phyloP scores from a whole-genome alignment of 2,888 invertebrate genomes.

The Sphaerophoria taeniata region DNA sequence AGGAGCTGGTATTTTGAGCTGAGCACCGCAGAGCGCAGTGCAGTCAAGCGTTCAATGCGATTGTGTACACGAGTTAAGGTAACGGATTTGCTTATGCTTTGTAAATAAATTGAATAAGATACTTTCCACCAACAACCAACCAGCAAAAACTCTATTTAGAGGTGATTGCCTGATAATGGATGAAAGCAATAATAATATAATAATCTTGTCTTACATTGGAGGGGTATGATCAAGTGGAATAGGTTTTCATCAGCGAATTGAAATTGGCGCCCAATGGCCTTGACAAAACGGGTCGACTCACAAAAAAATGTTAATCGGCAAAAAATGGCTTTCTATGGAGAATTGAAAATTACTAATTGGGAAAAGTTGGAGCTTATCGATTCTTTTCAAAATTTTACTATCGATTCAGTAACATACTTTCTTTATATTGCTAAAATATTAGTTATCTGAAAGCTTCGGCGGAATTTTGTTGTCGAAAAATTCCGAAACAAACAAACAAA shows the following conservation, averaged over 20 bases:
- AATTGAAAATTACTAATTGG: neutral
- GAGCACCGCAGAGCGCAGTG: too few relatives aligned
- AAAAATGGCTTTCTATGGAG: neutral
- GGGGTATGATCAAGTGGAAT: neutral
- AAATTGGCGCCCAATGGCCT: conserved; percentile 9
- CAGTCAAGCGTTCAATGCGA: conserved; percentile 54
- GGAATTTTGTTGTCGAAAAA: too few relatives aligned
- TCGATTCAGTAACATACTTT: too few relatives aligned
- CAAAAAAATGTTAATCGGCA: neutral
- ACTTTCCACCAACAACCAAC: conserved; percentile 43
- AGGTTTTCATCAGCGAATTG: neutral
- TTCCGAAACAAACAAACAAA: too few relatives aligned
- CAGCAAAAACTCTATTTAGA: conserved; percentile 1
- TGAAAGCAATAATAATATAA: conserved; percentile 14
- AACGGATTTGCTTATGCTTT: conserved; percentile 14
- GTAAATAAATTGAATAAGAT: conserved; percentile 46
- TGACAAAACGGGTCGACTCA: conserved; percentile 9
- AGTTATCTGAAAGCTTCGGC: too few relatives aligned
- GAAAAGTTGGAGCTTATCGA: neutral
- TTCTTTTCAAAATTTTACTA: too few relatives aligned
- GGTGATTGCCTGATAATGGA: conserved; percentile 48
- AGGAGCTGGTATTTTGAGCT: too few relatives aligned
- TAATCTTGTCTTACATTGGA: neutral
- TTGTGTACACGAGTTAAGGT: conserved; percentile 18
- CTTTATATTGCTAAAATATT: too few relatives aligned